Evolutionary conservation across 2,888 invertebrate genomes (phyloP), one percentile per base, ranked within the genome.

Genomic region (Fragum whitleyi): DNA sequence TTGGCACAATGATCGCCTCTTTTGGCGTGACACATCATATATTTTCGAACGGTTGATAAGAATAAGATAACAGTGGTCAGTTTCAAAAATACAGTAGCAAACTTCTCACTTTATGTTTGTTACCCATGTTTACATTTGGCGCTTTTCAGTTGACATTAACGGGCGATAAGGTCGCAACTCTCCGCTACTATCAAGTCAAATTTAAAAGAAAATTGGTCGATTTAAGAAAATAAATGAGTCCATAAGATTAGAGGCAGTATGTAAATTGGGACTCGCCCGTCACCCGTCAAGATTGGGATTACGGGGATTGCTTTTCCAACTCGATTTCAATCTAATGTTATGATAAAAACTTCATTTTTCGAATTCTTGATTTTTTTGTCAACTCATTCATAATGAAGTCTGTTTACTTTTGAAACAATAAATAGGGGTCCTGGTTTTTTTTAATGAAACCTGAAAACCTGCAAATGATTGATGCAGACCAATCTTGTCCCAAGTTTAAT

Each of bases 101-200:
- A 55, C 55, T 70, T 70, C 70, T 36, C 57, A 70, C 70, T 57
- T 57, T 9, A 16, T 57, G 53, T 53, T 70, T 53, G 32, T 32
- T n/a, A 9, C 36, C 21, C 19, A 14, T 70, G 70, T 70, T 70
- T 70, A 70, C 70, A 57, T 70, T 70, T 70, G 23, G 36, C 70
- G 55, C 70, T 55, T 57, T 70, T 55, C 14, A 70, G 55, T 70
- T 70, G 53, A 55, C 70, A 70, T 70, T 55, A 55, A 6, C 19
- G 36, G n/a, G 21, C 42, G 65, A 65, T 65, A 65, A 39, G 65
- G 23, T 39, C 26, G 65, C 36, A 42, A 65, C 65, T 39, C 19
- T 65, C 65, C 42, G 19, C 65, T 42, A 65, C 42, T 65, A 65
- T 65, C 65, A 42, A 23, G 11, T 9, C 21, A 65, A 47, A 36